These are phyloP conservation scores for Cotesia chilonis DNA, from an alignment of 1,140 invertebrate genomes.

Conservation along the genomic window DNA sequence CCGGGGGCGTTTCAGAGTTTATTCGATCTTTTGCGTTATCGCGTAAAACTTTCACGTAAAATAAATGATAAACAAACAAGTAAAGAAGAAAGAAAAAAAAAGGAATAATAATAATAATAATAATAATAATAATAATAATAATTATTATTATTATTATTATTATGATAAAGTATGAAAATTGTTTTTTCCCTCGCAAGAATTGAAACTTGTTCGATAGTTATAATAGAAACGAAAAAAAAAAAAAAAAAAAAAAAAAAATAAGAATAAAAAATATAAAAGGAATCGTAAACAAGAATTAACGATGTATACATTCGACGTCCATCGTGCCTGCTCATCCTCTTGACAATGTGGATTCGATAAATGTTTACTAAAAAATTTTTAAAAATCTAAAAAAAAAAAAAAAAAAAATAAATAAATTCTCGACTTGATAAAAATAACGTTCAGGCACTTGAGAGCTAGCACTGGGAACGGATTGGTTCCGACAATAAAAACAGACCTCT, in stretches of 20 bases:
- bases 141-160: too few species aligned
- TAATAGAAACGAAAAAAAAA: conserved; percentile 15
- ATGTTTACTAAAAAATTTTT: conserved; percentile 12
- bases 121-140: too few species aligned
- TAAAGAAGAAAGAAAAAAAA: too few species aligned
- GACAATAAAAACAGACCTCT: conserved; percentile 18
- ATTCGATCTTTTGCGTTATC: conserved; percentile 10
- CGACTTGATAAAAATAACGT: not conserved
- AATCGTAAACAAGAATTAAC: conserved; percentile 21
- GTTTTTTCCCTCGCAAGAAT: conserved; percentile 56
- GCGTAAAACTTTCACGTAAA: not conserved
- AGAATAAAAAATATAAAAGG: conserved; percentile 22
- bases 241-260: not conserved
- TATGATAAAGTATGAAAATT: not conserved
- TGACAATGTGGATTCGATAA: conserved; percentile 1
- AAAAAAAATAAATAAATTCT: too few species aligned
- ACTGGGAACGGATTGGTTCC: conserved; percentile 3
- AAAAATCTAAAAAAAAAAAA: conserved; percentile 1
- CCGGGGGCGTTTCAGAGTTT: conserved; percentile 46
- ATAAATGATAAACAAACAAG: not conserved
- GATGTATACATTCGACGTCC: conserved; percentile 19
- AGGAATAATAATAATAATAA: too few species aligned
- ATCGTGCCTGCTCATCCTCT: conserved; percentile 3
- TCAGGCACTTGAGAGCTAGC: not conserved
- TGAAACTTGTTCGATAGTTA: conserved; percentile 64